phyloP scores from a whole-genome alignment of 2,797 vertebrate species.

The Schizothorax lantsangensis region DNA sequence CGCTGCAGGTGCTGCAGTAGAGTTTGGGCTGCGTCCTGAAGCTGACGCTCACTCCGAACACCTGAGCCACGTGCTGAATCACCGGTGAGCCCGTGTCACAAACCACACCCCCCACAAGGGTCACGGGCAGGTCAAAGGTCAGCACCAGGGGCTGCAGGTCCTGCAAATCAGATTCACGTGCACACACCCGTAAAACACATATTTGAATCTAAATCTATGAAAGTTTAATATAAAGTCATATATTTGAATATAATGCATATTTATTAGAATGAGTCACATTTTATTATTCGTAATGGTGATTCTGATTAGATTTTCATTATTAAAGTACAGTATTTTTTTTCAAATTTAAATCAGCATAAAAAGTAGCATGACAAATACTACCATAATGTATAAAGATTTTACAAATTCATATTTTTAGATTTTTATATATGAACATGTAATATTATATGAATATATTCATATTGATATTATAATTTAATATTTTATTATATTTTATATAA shows the following conservation, averaged over 20 bases:
- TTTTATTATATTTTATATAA: no score
- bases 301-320: not conserved
- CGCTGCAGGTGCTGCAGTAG: conserved; percentile 78
- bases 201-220: not conserved
- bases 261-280: not conserved
- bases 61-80: conserved; percentile 81
- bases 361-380: not conserved
- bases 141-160: conserved; percentile 81
- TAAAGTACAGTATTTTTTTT: not conserved
- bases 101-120: conserved; percentile 74
- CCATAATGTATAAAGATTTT: no score
- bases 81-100: conserved; percentile 78
- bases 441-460: no score
- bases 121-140: conserved; percentile 82
- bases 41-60: conserved; percentile 79
- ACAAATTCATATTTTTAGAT: no score
- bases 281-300: no score
- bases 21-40: conserved; percentile 77
- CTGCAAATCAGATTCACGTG: conserved; percentile 59
- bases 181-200: not conserved
- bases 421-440: no score
- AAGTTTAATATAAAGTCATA: not conserved
- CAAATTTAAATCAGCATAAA: not conserved
- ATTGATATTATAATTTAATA: no score
- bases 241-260: not conserved